Percentiles rank a stretch among this genome's conserved stretches.
phyloP scores from a whole-genome alignment of 2,888 invertebrate genomes.

The Cinara cedri region DNA sequence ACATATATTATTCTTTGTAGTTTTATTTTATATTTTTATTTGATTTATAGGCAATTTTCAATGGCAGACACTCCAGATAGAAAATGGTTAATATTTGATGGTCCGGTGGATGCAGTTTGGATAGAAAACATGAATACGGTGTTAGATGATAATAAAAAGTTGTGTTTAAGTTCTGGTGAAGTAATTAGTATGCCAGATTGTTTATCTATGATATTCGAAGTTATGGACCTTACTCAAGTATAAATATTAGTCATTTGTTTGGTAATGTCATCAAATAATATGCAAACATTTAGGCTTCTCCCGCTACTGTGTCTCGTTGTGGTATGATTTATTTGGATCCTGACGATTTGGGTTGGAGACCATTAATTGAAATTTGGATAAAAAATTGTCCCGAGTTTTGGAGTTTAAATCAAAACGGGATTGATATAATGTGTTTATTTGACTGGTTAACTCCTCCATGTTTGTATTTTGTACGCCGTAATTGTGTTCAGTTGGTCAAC shows the following conservation, averaged over 20 bases:
- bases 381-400: conserved; percentile 63
- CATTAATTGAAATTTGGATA: conserved; percentile 83
- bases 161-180: conserved; percentile 86
- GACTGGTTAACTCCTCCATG: conserved; percentile 81
- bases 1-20: background rate
- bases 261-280: background rate
- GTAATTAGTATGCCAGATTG: conserved; percentile 80
- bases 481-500: conserved; percentile 68
- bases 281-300: conserved; percentile 68
- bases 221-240: conserved; percentile 79
- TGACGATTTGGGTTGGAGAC: conserved; percentile 79
- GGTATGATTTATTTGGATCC: conserved; percentile 93
- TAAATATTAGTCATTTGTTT: background rate
- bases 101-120: conserved; percentile 89
- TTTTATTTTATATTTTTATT: conserved; percentile 8
- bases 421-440: conserved; percentile 68
- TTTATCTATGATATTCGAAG: conserved; percentile 89
- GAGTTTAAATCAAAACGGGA: conserved; percentile 54
- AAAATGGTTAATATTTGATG: conserved; percentile 93
- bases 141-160: conserved; percentile 84
- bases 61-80: conserved; percentile 76
- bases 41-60: conserved; percentile 79
- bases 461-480: conserved; percentile 74
- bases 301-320: conserved; percentile 90
- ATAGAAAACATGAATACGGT: conserved; percentile 91